Evolutionary conservation across 2,888 invertebrate species (phyloP), one percentile per base, ranked within the genome.

Genomic region (Hedychridium roseum): DNA sequence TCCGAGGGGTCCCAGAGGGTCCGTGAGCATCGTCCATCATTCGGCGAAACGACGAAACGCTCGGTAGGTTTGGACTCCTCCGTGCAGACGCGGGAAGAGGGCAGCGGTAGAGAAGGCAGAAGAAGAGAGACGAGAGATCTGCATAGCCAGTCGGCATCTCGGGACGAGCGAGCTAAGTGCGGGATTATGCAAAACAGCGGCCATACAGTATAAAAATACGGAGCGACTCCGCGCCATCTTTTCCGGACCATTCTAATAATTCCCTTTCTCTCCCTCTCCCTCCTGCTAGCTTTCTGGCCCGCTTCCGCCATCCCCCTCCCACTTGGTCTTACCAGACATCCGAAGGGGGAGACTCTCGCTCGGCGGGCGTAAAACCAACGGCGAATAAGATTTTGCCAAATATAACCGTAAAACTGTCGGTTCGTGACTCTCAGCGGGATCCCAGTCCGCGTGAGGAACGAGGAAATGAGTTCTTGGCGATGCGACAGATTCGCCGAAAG

Each of bases 181-280:
- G 69, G 76, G 79, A 79, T 79, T 79, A 79, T 79, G 79, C 76
- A 79, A 79, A 79, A 70, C 74, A 79, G 74, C 68, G 76, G 73
- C 77, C 79, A 77, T 78, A 78, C 76, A 79, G 76, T 79, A 79
- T 78, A 79, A 79, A 79, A 79, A 79, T 79, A 79, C 79, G 79
- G 79, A 79, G 77, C 77, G 74, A 75, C 79, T 79, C 79, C 64
- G 70, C 79, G 78, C 77, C 79, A 79, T 79, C 79, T 79, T 79
- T 79, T 79, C 79, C 79, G 79, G 78, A 74, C 77, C 76, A 79
- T 79, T 79, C 79, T 78, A 78, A 79, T 79, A 79, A 79, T 76
- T 79, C 73, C 72, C 72, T 70, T 49, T 57, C 58, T 56, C 58
- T 52, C 41, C 53, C 46, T 48, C 53, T 55, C 40, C 50, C 52